phyloP scores from a whole-genome alignment of 2,888 invertebrate species.

The Anorthoa munda region DNA sequence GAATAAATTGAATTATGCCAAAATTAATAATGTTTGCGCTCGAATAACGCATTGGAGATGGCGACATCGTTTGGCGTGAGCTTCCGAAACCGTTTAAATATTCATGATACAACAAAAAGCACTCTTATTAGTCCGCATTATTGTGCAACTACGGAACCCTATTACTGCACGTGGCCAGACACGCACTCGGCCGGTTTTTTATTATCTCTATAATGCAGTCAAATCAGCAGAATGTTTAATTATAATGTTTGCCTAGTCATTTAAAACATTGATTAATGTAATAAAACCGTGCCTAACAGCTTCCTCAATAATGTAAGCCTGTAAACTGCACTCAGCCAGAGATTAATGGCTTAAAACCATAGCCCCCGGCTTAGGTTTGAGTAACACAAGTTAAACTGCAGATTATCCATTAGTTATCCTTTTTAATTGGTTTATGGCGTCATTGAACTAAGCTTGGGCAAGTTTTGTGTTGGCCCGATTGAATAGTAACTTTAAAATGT shows the following conservation, averaged over 20 bases:
- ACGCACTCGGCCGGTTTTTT: neutral
- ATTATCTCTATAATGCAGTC: neutral
- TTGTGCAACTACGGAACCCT: no score
- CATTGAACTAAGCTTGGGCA: slow-evolving; percentile 8
- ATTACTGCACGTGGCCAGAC: no score
- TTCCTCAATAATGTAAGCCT: slow-evolving; percentile 31
- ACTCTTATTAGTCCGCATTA: no score
- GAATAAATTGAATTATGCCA: no score
- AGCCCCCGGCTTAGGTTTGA: slow-evolving; percentile 23
- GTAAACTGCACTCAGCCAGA: slow-evolving; percentile 32
- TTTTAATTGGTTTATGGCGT: slow-evolving; percentile 33
- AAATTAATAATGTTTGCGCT: no score
- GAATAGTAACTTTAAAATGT: neutral
- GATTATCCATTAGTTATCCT: slow-evolving; percentile 38
- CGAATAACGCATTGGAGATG: no score
- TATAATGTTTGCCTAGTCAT: slow-evolving; percentile 8
- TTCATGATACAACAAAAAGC: no score
- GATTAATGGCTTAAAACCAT: slow-evolving; percentile 47
- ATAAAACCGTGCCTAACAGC: slow-evolving; percentile 19
- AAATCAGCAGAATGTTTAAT: neutral
- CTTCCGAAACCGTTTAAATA: no score
- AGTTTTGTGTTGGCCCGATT: neutral
- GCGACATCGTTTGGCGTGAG: no score
- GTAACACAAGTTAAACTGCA: slow-evolving; percentile 18
- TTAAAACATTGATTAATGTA: slow-evolving; percentile 25